Evolutionary conservation across 2,113 vertebrate genomes (phyloP).

Genomic region (Scophthalmus maximus): DNA sequence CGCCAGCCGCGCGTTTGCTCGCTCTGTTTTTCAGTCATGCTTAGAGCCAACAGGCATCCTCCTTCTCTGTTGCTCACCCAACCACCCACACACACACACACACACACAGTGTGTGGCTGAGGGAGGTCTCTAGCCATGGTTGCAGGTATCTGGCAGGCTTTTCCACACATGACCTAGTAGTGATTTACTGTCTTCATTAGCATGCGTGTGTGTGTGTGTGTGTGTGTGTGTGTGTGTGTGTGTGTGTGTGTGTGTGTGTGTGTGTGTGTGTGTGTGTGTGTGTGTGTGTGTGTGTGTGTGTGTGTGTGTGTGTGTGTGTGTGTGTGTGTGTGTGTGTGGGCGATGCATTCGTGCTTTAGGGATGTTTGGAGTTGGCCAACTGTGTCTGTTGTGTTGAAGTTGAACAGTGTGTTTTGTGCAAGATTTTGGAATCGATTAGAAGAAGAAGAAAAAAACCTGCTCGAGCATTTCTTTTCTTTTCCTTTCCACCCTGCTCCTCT

Average conservation of each 20-base stretch:
- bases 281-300: constrained; percentile 42
- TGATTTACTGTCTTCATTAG: constrained; percentile 85
- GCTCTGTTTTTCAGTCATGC: constrained; percentile 54
- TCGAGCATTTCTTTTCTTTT: constrained; percentile 20
- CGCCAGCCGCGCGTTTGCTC: constrained; percentile 6
- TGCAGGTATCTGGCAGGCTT: constrained; percentile 82
- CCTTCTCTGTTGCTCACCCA: constrained; percentile 54
- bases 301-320: too few relatives aligned
- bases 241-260: constrained; percentile 39
- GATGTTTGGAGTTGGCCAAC: constrained; percentile 58
- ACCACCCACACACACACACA: constrained; percentile 50
- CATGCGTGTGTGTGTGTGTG: constrained; percentile 48
- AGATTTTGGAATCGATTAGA: constrained; percentile 51
- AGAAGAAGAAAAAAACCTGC: constrained; percentile 12
- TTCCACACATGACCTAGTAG: constrained; percentile 82
- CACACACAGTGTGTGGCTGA: constrained; percentile 56
- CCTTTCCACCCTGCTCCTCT: constrained; percentile 34
- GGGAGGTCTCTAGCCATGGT: constrained; percentile 76
- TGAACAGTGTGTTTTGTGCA: constrained; percentile 39
- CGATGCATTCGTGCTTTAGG: constrained; percentile 66
- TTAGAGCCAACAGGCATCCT: constrained; percentile 76
- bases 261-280: not conserved
- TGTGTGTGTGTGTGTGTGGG: constrained; percentile 43
- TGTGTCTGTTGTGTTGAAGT: constrained; percentile 64
- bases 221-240: not conserved